phyloP scores from a whole-genome alignment of 2,113 vertebrate genomes.

The Anarhynchus alexandrinus region DNA sequence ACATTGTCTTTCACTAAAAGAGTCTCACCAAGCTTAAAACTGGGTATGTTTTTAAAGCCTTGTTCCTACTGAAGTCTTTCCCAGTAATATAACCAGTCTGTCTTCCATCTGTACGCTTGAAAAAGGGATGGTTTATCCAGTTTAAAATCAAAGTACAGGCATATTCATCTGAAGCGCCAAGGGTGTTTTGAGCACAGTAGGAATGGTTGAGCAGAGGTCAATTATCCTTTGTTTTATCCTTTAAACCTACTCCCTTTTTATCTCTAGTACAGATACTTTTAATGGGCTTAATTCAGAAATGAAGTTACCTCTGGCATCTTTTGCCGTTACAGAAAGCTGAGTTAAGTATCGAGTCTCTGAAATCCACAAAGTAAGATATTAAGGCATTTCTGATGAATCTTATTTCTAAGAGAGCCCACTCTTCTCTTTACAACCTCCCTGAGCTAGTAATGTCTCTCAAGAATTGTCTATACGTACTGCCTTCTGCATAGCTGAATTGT shows the following conservation, averaged over 20 bases:
- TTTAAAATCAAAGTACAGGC: conserved; percentile 38
- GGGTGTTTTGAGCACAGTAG: conserved; percentile 18
- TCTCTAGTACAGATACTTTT: conserved; percentile 7
- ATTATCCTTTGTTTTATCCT: conserved; percentile 46
- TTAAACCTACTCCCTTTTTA: conserved; percentile 26
- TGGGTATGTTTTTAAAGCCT: not conserved
- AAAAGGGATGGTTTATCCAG: conserved; percentile 20
- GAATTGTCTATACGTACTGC: not conserved
- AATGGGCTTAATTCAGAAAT: conserved; percentile 12
- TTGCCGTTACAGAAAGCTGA: not conserved
- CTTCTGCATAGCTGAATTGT: not conserved
- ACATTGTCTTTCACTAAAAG: not conserved
- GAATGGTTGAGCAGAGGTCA: conserved; percentile 23
- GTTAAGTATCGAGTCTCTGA: not conserved
- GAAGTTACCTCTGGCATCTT: conserved; percentile 23
- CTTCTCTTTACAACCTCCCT: not conserved
- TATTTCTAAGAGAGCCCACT: not conserved
- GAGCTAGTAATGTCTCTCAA: not conserved
- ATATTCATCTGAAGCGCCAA: conserved; percentile 22
- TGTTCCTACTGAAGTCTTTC: not conserved
- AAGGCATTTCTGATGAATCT: not conserved
- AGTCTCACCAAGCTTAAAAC: not conserved
- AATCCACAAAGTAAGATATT: not conserved
- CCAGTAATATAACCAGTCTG: not conserved
- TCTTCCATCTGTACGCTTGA: not conserved